Base-by-base conservation (phyloP, 2,113 vertebrate species). In the Corythornis cristatus region DNA sequence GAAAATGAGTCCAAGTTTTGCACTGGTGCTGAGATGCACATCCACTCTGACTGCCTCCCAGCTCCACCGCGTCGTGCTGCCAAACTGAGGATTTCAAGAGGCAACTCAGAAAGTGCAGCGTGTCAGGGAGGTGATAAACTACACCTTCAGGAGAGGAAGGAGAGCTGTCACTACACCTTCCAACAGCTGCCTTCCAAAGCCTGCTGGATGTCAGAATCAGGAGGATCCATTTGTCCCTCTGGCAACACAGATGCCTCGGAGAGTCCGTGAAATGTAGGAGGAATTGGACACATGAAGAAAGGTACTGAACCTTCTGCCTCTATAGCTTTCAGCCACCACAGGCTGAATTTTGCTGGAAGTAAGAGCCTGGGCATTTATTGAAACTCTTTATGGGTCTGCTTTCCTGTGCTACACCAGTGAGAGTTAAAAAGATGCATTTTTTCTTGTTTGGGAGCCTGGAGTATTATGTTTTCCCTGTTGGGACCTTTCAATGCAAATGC, bases 11-110 rank as follows among this genome's bases (percentile, higher is more conserved):
- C 23, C 5, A 15, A 45, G 64, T 15, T 66, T 40, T 80, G 64
- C 57, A 43, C 2, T 2, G 23, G 42, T 73, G 65, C 68, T 35
- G 68, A 65, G 88, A 72, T 31, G 67, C 33, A 54, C 28, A 58
- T 74, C 70, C 8, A 26, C 70, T 61, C 74, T 35, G 75, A 68
- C 76, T 90, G 56, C 82, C n/a, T 25, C 4, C 0, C 65, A 54
- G 85, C 23, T 79, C 80, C 6, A 5, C 23, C 2, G 1, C 12
- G 3, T 9, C 3, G 0, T 0, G 1, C 74, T 75, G 83, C 81
- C 74, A 58, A 88, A 35, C 1, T 1, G 2, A 29, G 21, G 31
- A 37, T 23, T 28, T 81, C 61, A 82, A 81, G 60, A 89, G 18
- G 67, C 76, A 53, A 68, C 33, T 67, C 16, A 33, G 56, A 31